Evolutionary conservation across 1,140 invertebrate genomes (phyloP).

Genomic region (Wasmannia auropunctata): DNA sequence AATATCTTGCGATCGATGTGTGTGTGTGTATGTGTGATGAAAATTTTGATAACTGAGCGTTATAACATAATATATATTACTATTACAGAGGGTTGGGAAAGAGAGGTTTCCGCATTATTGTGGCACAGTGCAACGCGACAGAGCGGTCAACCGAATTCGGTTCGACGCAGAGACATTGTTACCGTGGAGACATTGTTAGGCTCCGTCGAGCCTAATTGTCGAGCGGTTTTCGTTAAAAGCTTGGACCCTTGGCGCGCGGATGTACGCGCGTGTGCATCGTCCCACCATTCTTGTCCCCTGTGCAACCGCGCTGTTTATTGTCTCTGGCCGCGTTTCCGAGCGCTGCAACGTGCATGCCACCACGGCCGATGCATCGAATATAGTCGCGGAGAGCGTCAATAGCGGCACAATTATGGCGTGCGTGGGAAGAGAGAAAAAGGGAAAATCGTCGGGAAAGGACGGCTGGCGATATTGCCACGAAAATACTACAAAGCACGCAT

Average conservation of each 20-base stretch:
- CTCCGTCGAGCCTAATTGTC: constrained; percentile 73
- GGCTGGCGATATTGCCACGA: constrained; percentile 22
- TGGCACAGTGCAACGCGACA: background rate
- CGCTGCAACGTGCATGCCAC: constrained; percentile 73
- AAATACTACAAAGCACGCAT: constrained; percentile 61
- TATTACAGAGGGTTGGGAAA: background rate
- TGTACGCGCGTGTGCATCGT: constrained; percentile 56
- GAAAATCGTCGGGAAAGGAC: constrained; percentile 40
- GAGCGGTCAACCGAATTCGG: constrained; percentile 7
- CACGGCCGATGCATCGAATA: constrained; percentile 70
- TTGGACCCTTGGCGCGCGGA: constrained; percentile 67
- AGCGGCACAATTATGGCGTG: constrained; percentile 42
- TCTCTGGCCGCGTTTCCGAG: constrained; percentile 66
- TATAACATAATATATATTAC: background rate
- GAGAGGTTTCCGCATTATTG: background rate
- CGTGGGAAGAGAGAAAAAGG: constrained; percentile 20
- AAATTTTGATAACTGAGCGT: background rate
- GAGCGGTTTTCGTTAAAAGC: constrained; percentile 74
- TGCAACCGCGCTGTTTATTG: constrained; percentile 74
- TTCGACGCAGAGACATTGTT: constrained; percentile 29
- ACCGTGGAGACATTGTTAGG: constrained; percentile 44
- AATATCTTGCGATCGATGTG: background rate
- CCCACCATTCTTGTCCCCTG: constrained; percentile 20
- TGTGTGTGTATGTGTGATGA: background rate
- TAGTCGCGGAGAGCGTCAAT: constrained; percentile 77